These are phyloP conservation scores for Aphis craccivora DNA, from an alignment of 1,140 invertebrate genomes.

Conservation along the genomic window DNA sequence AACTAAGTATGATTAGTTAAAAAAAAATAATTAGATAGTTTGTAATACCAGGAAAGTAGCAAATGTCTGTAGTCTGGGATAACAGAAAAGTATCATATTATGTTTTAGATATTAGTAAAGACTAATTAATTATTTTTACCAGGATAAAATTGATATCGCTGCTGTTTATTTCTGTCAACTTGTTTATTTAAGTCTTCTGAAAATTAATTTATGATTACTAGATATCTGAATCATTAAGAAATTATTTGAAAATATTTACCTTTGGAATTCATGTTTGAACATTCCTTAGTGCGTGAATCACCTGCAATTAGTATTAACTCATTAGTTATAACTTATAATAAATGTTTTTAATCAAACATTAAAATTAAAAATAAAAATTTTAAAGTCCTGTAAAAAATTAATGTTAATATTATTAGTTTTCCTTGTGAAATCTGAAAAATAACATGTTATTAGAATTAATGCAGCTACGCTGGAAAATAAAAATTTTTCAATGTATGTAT, in stretches of 20 bases:
- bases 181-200: slow-evolving; percentile 43
- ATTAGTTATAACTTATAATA: background rate
- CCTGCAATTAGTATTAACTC: slow-evolving; percentile 26
- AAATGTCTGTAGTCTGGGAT: no score
- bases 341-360: background rate
- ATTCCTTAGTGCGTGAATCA: slow-evolving; percentile 45
- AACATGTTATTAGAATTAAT: slow-evolving; percentile 24
- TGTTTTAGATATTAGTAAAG: no score
- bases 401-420: slow-evolving; percentile 38
- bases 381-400: slow-evolving; percentile 31
- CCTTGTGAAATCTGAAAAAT: slow-evolving; percentile 32
- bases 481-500: slow-evolving; percentile 28
- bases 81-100: no score
- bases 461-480: slow-evolving; percentile 37
- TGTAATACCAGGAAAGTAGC: no score
- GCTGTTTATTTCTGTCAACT: slow-evolving; percentile 46
- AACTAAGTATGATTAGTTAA: no score
- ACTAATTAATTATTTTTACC: background rate
- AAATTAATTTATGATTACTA: background rate
- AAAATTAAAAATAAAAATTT: background rate
- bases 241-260: slow-evolving; percentile 24
- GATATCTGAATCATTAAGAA: background rate
- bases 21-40: no score
- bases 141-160: slow-evolving; percentile 50
- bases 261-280: slow-evolving; percentile 19